These are phyloP conservation scores for Diadema setosum DNA, from an alignment of 35 echinoderm and acorn worm species.

Conservation along the genomic window DNA sequence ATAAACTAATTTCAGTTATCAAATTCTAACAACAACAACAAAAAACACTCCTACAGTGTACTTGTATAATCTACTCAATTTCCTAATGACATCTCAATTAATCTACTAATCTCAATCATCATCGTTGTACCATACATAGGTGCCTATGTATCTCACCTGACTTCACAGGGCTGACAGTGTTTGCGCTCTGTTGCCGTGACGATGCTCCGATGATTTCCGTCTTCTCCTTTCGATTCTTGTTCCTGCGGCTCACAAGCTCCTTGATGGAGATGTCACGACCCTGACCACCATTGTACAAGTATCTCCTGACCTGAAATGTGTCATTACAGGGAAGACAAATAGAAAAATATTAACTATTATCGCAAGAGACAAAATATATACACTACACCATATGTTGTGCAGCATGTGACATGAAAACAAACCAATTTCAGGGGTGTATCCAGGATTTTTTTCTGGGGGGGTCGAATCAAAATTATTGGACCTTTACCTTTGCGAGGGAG, in stretches of 20 bases:
- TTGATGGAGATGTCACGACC: slow-evolving; percentile 34
- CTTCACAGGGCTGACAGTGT: neutral
- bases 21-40: neutral
- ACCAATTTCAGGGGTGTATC: too few relatives aligned
- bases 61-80: neutral
- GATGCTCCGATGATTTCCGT: neutral
- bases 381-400: too few relatives aligned
- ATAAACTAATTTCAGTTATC: neutral
- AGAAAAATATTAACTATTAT: too few relatives aligned
- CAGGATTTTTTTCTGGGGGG: too few relatives aligned
- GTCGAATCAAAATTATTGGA: too few relatives aligned
- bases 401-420: too few relatives aligned
- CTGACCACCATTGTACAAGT: slow-evolving; percentile 64
- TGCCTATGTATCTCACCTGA: neutral
- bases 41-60: neutral
- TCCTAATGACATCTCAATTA: neutral
- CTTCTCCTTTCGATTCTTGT: slow-evolving; percentile 27
- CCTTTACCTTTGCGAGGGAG: too few relatives aligned
- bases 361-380: too few relatives aligned
- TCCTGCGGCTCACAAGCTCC: slow-evolving; percentile 53
- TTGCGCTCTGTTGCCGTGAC: slow-evolving; percentile 11
- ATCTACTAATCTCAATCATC: too few relatives aligned
- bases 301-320: slow-evolving; percentile 38
- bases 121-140: too few relatives aligned
- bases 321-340: too few relatives aligned